Conservation (phyloP, 2,888 invertebrate species). For the Microctonus brassicae region DNA sequence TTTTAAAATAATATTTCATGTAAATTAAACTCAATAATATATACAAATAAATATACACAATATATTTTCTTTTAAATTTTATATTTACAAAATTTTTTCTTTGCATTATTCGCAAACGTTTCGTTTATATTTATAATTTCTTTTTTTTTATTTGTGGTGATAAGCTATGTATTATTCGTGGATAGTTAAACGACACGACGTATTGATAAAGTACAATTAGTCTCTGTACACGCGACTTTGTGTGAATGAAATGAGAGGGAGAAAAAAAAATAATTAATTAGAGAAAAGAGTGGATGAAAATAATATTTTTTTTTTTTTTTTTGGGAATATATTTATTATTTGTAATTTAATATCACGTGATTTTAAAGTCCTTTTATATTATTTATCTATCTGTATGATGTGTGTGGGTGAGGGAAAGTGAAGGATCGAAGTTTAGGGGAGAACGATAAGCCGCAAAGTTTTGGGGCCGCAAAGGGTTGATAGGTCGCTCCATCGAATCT, state of each 20-base stretch:
- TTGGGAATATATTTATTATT: too few relatives aligned
- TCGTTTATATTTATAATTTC: too few relatives aligned
- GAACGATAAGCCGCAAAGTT: not conserved
- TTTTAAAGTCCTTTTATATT: too few relatives aligned
- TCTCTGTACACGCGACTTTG: not conserved
- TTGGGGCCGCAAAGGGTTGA: not conserved
- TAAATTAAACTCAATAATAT: too few relatives aligned
- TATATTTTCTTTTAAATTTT: not conserved
- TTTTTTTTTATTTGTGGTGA: not conserved
- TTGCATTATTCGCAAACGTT: not conserved
- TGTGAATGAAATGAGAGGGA: not conserved
- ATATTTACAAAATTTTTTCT: too few relatives aligned
- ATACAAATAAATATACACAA: too few relatives aligned
- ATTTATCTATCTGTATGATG: not conserved
- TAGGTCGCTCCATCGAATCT: not conserved
- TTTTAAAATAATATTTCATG: not conserved
- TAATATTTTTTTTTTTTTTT: too few relatives aligned
- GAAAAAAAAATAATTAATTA: too few relatives aligned
- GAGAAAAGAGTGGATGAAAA: too few relatives aligned
- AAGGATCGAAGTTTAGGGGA: not conserved
- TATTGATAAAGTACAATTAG: not conserved
- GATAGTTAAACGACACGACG: not conserved
- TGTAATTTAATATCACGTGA: too few relatives aligned
- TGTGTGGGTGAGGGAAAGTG: not conserved
- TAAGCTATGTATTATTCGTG: not conserved